A percentile compares a stretch with the other conserved stretches of the same genome.
phyloP scores from a whole-genome alignment of 2,888 invertebrate species.

The Hydrotaea diabolus region DNA sequence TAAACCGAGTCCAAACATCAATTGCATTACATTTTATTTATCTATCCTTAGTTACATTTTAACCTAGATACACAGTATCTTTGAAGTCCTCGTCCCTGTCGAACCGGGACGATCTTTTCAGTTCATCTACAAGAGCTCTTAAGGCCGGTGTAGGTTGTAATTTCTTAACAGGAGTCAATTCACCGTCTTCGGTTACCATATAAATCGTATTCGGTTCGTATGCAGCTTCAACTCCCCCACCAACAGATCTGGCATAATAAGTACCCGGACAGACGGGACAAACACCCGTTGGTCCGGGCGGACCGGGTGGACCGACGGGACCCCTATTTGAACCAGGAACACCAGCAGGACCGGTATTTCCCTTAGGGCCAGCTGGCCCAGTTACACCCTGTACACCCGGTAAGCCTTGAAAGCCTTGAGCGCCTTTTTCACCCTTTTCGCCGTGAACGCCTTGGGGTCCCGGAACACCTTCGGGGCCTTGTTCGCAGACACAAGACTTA shows the following conservation, averaged over 20 bases:
- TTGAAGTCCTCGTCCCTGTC: background rate
- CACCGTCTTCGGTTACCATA: conserved; percentile 34
- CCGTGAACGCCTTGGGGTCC: conserved; percentile 25
- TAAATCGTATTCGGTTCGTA: conserved; percentile 31
- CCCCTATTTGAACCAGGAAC: background rate
- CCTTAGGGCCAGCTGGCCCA: conserved; percentile 20
- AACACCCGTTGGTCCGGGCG: background rate
- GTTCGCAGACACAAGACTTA: conserved; percentile 32
- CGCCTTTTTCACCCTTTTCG: conserved; percentile 27
- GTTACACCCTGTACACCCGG: background rate
- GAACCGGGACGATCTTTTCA: background rate
- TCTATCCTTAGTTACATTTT: background rate
- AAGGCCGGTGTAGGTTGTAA: conserved; percentile 9
- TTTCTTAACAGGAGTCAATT: conserved; percentile 18
- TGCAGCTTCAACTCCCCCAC: background rate
- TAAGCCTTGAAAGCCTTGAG: background rate
- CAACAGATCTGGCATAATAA: background rate
- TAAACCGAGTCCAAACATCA: too few species aligned
- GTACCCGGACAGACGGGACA: conserved; percentile 8
- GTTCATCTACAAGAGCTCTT: background rate
- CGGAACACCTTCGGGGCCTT: conserved; percentile 20
- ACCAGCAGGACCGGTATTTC: conserved; percentile 17
- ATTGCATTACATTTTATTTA: conserved; percentile 4
- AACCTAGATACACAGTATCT: background rate
- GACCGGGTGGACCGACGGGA: conserved; percentile 17